phyloP scores from a whole-genome alignment of 2,797 vertebrate species.

The Propithecus perrieri region DNA sequence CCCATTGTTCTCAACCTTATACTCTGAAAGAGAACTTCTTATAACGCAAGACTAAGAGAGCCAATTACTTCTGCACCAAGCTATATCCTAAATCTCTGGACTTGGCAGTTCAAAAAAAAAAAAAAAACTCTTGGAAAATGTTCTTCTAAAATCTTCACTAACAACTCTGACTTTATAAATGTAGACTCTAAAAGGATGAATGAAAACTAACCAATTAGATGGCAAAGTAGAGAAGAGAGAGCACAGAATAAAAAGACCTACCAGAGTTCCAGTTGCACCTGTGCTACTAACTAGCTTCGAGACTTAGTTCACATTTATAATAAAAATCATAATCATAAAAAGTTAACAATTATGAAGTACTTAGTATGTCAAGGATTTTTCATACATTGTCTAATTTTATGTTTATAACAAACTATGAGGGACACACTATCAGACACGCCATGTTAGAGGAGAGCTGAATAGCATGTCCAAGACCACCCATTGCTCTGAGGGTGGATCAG shows the following conservation, averaged over 20 bases:
- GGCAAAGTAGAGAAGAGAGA: conserved; percentile 16
- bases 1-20: conserved; percentile 37
- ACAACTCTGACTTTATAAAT: conserved; percentile 59
- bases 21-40: conserved; percentile 45
- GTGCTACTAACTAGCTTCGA: background rate
- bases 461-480: background rate
- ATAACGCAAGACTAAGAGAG: conserved; percentile 61
- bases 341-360: background rate
- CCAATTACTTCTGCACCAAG: conserved; percentile 69
- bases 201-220: conserved; percentile 64
- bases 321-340: conserved; percentile 18
- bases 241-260: background rate
- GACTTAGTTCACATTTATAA: background rate
- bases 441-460: background rate
- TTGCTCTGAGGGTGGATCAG: background rate
- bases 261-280: background rate
- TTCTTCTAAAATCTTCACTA: conserved; percentile 70
- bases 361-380: background rate
- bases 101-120: conserved; percentile 60
- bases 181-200: conserved; percentile 57
- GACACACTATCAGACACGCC: background rate
- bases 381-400: background rate
- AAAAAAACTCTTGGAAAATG: conserved; percentile 49
- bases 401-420: background rate
- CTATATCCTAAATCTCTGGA: conserved; percentile 46